These are phyloP conservation scores for Rhinoraja longicauda DNA, from an alignment of 2,797 vertebrate species.

Conservation along the genomic window DNA sequence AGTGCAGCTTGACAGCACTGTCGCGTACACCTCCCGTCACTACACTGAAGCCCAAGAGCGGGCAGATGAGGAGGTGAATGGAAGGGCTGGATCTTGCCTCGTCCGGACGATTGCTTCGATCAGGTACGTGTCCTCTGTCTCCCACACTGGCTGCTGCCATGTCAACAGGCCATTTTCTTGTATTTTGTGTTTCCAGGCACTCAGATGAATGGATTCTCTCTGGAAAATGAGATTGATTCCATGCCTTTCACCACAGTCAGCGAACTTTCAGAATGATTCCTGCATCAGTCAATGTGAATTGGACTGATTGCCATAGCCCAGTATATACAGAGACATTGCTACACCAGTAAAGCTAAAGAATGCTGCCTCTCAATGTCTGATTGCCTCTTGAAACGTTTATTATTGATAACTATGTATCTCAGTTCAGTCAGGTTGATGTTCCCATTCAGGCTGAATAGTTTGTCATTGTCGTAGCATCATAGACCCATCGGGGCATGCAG, in stretches of 20 bases:
- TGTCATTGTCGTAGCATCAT: background rate
- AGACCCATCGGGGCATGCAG: too few species aligned
- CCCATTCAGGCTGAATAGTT: background rate
- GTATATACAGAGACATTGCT: background rate
- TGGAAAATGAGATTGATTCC: background rate
- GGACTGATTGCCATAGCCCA: background rate
- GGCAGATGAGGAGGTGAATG: background rate
- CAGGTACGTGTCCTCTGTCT: background rate
- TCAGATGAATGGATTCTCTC: background rate
- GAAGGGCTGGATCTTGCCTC: background rate
- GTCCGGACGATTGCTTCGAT: background rate
- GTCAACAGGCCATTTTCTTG: background rate
- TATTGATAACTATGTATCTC: background rate
- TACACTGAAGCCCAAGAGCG: background rate
- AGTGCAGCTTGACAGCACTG: background rate
- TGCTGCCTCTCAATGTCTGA: background rate
- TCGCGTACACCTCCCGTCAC: background rate
- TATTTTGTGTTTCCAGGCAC: background rate
- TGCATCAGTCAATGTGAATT: background rate
- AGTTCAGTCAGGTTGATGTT: background rate
- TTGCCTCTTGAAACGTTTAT: background rate
- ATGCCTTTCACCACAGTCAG: background rate
- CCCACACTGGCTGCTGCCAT: background rate
- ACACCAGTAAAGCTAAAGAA: background rate
- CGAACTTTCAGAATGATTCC: background rate